Conservation (phyloP, 2,113 vertebrate species). For the Sardina pilchardus region DNA sequence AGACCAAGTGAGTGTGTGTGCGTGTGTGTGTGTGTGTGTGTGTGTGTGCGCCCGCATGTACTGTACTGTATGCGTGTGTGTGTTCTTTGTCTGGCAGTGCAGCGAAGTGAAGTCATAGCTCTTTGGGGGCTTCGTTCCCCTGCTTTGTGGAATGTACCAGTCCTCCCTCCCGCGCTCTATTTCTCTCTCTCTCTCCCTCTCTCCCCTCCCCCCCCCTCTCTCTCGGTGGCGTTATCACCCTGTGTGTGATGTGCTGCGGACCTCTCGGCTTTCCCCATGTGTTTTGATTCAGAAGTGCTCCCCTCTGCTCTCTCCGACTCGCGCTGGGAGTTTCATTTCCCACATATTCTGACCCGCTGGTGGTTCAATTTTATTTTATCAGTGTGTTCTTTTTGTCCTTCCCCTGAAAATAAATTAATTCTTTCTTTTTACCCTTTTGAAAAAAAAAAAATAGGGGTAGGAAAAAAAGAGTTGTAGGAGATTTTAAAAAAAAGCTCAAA, state of each 20-base stretch:
- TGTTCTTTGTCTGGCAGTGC: conserved; percentile 15
- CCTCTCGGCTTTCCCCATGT: conserved; percentile 20
- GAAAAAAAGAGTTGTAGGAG: background rate
- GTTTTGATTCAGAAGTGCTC: conserved; percentile 34
- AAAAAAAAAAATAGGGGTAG: background rate
- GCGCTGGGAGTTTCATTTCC: conserved; percentile 39
- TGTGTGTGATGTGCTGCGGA: conserved; percentile 30
- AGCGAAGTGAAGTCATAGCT: conserved; percentile 30
- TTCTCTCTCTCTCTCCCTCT: conserved; percentile 7
- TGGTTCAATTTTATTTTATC: conserved; percentile 23
- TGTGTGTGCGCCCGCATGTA: background rate
- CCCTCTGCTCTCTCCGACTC: background rate
- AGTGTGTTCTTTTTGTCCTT: conserved; percentile 20
- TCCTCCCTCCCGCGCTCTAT: background rate
- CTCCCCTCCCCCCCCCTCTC: background rate
- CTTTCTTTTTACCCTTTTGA: background rate
- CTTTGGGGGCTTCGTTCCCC: conserved; percentile 38
- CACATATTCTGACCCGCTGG: conserved; percentile 26
- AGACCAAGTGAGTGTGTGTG: conserved; percentile 82
- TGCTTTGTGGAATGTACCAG: conserved; percentile 43
- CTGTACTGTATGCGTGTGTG: background rate
- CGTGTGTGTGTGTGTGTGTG: conserved; percentile 19
- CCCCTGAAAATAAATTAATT: background rate
- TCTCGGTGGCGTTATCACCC: conserved; percentile 1
- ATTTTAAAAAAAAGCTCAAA: background rate